A percentile compares a stretch with the other conserved stretches of the same genome.
Conservation (phyloP, 2,888 invertebrate genomes). For the Andrena marginata region DNA sequence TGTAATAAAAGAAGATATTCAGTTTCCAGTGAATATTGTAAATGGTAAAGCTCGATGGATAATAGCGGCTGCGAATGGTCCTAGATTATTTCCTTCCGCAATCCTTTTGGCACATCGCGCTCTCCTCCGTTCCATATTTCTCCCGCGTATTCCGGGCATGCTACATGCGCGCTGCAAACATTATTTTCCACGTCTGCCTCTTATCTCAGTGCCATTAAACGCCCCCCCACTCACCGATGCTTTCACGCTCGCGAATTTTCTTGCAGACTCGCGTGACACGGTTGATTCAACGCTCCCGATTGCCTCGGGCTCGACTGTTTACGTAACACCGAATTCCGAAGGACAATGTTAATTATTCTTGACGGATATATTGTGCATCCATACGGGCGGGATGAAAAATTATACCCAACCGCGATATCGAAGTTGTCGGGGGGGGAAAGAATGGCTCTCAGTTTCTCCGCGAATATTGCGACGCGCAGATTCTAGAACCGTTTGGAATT, state of each 20-base stretch:
- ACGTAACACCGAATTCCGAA: background rate
- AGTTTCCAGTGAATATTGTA: background rate
- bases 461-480: background rate
- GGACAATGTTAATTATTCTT: too few relatives aligned
- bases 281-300: background rate
- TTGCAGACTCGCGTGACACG: too few relatives aligned
- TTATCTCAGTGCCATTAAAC: constrained; percentile 33
- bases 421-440: background rate
- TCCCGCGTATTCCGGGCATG: background rate
- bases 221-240: background rate
- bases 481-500: constrained; percentile 24
- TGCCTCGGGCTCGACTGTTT: background rate
- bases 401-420: too few relatives aligned
- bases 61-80: constrained; percentile 1
- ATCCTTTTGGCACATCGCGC: constrained; percentile 48
- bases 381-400: too few relatives aligned
- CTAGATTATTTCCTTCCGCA: constrained; percentile 37
- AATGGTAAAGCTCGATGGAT: background rate
- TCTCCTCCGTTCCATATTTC: background rate
- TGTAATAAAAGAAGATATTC: too few relatives aligned
- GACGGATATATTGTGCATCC: too few relatives aligned
- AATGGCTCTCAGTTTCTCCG: background rate
- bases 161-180: background rate
- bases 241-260: background rate
- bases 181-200: constrained; percentile 27